Percentiles rank a stretch among this genome's conserved stretches.
Evolutionary conservation across 2,797 vertebrate genomes (phyloP).

Genomic region (Avahi laniger): DNA sequence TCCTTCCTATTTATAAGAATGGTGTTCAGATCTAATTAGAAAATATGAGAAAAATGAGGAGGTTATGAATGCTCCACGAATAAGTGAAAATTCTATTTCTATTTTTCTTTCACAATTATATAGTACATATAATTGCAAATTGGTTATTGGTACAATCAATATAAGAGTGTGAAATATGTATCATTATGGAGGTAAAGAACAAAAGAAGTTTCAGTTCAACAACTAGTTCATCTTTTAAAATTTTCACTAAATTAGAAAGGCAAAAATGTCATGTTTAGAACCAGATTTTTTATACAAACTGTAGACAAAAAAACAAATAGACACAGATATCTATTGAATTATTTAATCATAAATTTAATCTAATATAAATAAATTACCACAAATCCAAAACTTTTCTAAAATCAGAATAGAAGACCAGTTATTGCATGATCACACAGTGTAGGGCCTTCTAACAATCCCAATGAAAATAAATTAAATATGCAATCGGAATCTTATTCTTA

Average conservation of each 20-base stretch:
- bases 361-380: neutral
- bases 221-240: neutral
- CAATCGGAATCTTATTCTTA: neutral
- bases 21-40: neutral
- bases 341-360: neutral
- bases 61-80: neutral
- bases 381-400: neutral
- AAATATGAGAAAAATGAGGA: neutral
- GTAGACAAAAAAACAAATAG: neutral
- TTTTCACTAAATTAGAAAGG: neutral
- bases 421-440: neutral
- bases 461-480: neutral
- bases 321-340: neutral
- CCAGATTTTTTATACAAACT: neutral
- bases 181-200: neutral
- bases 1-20: neutral
- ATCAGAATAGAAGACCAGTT: neutral
- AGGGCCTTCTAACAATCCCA: neutral
- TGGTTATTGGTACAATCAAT: neutral
- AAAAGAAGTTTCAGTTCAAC: neutral
- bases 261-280: neutral
- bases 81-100: neutral
- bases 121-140: neutral
- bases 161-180: neutral
- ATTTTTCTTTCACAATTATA: neutral